Evolutionary conservation across 2,888 invertebrate genomes (phyloP), one percentile per base, ranked within the genome.

Genomic region (Arctia plantaginis): DNA sequence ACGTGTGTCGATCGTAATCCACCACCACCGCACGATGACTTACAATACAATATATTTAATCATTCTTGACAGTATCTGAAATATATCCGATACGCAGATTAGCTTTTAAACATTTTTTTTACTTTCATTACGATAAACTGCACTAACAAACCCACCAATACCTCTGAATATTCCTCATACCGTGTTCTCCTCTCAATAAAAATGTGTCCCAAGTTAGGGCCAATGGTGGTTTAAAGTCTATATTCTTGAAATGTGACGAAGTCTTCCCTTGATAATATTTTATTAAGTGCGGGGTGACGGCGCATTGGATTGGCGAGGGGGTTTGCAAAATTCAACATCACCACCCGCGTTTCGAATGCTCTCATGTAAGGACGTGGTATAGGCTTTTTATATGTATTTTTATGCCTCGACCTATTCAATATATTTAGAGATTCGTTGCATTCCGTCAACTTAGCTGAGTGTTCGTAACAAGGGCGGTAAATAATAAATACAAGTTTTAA

Each of bases 161-260:
- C 55, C 10, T n/a, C 12, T n/a, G 0, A 15, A 27, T 27, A 27
- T 15, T 27, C 27, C 15, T 30, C 13, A 30, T 27, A 27, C 3
- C 3, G 15, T 59, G 15, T 18, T 30, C 30, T 62, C 15, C n/a
- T 33, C 23, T 64, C 10, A 76, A 73, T 71, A 76, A 74, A 39
- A 72, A 74, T 72, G 76, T 78, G 62, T 62, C 15, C n/a, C 73
- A 74, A 78, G 78, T 82, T 75, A 69, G 23, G 71, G 70, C 33
- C 41, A 35, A 70, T 74, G 74, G 82, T 81, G 75, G 76, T 78
- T 75, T 82, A 78, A 82, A 84, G 75, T 82, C 80, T 84, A 79
- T 87, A 86, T 85, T 86, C 87, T 90, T 89, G 90, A 91, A 87
- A 92, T 92, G 93, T 93, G 93, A 92, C 92, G 92, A 93, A 92